Conservation (phyloP, 2,888 invertebrate species). For the Caradrina kadenii region DNA sequence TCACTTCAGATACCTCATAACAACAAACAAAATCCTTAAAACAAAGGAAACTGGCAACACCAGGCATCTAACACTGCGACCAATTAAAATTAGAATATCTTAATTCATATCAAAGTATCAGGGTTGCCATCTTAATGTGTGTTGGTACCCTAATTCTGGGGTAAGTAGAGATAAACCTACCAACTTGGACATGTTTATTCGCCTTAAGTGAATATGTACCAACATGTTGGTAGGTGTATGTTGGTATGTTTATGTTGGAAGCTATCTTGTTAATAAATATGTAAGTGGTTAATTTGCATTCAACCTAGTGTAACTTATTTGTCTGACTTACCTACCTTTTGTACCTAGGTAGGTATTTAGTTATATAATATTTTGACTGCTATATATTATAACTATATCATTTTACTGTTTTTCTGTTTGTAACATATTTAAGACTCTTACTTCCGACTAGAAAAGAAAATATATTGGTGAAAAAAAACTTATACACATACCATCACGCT, state of each 20-base stretch:
- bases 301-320: neutral
- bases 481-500: too few relatives aligned
- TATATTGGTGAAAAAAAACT: too few relatives aligned
- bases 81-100: conserved; percentile 93
- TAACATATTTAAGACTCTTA: too few relatives aligned
- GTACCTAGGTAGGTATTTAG: neutral
- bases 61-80: conserved; percentile 66
- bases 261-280: conserved; percentile 48
- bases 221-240: conserved; percentile 42
- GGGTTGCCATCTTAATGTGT: conserved; percentile 90
- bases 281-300: conserved; percentile 29
- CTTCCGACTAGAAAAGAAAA: too few relatives aligned
- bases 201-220: conserved; percentile 82
- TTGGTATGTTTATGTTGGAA: conserved; percentile 44
- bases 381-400: too few relatives aligned
- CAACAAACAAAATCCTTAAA: conserved; percentile 51
- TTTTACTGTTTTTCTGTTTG: too few relatives aligned
- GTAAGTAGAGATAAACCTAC: conserved; percentile 84
- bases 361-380: too few relatives aligned
- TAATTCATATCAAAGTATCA: conserved; percentile 92
- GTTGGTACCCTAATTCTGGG: conserved; percentile 88
- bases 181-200: conserved; percentile 87
- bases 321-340: neutral
- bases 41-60: conserved; percentile 70
- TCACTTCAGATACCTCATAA: neutral